A percentile compares a stretch with the other conserved stretches of the same genome.
Conservation (phyloP, 2,888 invertebrate genomes). For the Elmis aenea region DNA sequence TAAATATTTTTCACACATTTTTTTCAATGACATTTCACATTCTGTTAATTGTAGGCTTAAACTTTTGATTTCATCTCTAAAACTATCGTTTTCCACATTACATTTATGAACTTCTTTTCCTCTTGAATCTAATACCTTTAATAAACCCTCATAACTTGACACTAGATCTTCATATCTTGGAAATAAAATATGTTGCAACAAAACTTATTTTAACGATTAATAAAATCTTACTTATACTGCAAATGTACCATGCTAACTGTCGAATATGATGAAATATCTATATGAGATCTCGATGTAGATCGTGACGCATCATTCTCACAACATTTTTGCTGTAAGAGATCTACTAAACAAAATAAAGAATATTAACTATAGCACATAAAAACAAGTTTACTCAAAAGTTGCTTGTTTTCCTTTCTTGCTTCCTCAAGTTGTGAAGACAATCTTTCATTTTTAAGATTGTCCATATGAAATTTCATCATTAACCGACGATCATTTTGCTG, state of each 20-base stretch:
- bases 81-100: constrained; percentile 31
- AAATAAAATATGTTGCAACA: constrained; percentile 3
- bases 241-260: constrained; percentile 53
- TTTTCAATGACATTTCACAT: constrained; percentile 25
- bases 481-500: constrained; percentile 31
- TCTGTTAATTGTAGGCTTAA: constrained; percentile 24
- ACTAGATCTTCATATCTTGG: constrained; percentile 39
- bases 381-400: constrained; percentile 31
- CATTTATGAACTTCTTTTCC: constrained; percentile 35
- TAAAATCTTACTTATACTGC: constrained; percentile 50
- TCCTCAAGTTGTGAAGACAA: constrained; percentile 33
- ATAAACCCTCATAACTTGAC: constrained; percentile 35
- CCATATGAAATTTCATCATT: constrained; percentile 29
- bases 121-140: constrained; percentile 37
- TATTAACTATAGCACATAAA: constrained; percentile 1
- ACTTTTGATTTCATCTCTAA: constrained; percentile 30
- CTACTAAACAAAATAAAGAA: constrained; percentile 15
- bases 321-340: constrained; percentile 31
- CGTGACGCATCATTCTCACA: constrained; percentile 19
- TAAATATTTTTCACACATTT: constrained; percentile 31
- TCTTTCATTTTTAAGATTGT: constrained; percentile 29
- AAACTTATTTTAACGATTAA: constrained; percentile 6
- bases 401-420: constrained; percentile 35
- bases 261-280: constrained; percentile 46
- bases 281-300: constrained; percentile 31